phyloP scores from a whole-genome alignment of 1,140 invertebrate species.

The Calliphora vicina region DNA sequence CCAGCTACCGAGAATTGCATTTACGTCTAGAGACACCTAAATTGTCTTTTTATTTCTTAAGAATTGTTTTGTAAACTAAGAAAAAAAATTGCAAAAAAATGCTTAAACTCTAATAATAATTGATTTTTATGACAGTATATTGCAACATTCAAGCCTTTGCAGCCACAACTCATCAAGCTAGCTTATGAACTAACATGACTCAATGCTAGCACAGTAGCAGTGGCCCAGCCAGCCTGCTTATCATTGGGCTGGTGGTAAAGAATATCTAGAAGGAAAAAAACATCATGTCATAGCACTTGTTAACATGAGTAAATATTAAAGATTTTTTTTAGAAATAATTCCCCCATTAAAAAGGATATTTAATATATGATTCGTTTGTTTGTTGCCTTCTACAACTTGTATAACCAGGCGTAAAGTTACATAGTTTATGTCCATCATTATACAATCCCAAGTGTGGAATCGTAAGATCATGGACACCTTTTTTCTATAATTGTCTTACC shows the following conservation, averaged over 20 bases:
- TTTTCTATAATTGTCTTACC: too few species aligned
- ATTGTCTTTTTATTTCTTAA: background rate
- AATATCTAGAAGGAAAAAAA: background rate
- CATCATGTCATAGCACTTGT: conserved; percentile 32
- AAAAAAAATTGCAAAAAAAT: background rate
- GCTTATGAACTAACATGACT: background rate
- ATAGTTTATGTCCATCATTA: conserved; percentile 1
- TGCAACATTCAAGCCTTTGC: background rate
- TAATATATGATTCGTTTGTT: background rate
- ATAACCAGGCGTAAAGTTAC: conserved; percentile 9
- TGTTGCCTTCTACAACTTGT: background rate
- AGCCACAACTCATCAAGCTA: too few species aligned
- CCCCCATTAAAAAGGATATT: background rate
- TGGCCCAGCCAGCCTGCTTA: background rate
- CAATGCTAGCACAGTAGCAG: conserved; percentile 26
- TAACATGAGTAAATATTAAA: conserved; percentile 30
- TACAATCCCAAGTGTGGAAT: background rate
- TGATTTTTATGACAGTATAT: conserved; percentile 30
- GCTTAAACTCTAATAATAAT: conserved; percentile 20
- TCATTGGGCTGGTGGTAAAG: background rate
- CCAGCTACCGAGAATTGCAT: background rate
- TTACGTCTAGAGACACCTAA: background rate
- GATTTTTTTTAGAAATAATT: background rate
- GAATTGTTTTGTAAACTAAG: background rate
- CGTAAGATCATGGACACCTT: too few species aligned